Base-by-base conservation (phyloP, 2,888 invertebrate genomes). In the Eupithecia insigniata region DNA sequence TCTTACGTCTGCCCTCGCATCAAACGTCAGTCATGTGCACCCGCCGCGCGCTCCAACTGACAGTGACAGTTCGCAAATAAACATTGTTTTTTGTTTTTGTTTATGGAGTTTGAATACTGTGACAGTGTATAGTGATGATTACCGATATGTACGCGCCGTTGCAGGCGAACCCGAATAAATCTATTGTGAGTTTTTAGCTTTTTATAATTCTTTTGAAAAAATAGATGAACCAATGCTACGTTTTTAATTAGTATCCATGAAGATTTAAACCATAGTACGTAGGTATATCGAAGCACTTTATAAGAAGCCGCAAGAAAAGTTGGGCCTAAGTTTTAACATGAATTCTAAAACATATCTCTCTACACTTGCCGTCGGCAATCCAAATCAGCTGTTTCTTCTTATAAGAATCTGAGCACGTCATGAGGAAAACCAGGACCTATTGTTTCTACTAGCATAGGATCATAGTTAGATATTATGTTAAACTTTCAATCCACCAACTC, bases 131-230 rank as follows among this genome's bases (percentile, higher is more conserved):
- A 80, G 90, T 85, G 77, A 92, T 94, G 94, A 94, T 94, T 78
- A 93, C 94, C 76, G 94, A 94, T 77, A 94, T 94, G 93, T 94
- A 94, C 82, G 89, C 92, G 90, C 92, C 93, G 79, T 81, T 94
- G 83, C 86, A 90, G 92, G 92, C 90, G 91, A 88, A 89, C 70
- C 67, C 86, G 71, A 90, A 90, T 81, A 94, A 94, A 78, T 81
- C 88, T 66, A 93, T 93, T 83, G 94, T 94, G 85, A 94, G 94
- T 93, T 73, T 76, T 30, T 30, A 30, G 18, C 10, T 26, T 55
- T 55, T 30, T 72, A 76, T 16, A 43, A 51, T 39, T 39, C 46
- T 79, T 76, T 28, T 4, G 22, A 55, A 55, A 51, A 55, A 55
- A 55, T 26, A 4, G 55, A 55, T 26, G 14, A 1, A 55, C 4